Evolutionary conservation across 2,888 invertebrate species (phyloP).

Genomic region (Conus canariensis): DNA sequence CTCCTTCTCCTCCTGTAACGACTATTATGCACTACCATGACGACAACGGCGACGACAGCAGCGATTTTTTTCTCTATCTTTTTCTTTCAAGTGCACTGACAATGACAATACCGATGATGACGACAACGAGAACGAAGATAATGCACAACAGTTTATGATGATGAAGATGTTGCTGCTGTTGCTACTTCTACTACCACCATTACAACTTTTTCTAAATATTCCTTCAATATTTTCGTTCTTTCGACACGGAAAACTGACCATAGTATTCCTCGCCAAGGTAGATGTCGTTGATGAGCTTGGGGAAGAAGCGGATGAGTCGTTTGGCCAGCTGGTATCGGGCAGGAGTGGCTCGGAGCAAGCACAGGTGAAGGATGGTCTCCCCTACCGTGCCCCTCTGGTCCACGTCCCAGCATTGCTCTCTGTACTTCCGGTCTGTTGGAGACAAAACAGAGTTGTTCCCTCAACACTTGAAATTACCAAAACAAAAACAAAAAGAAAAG

Average conservation of each 20-base stretch:
- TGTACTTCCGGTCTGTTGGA: slow-evolving; percentile 82
- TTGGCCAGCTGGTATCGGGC: slow-evolving; percentile 96
- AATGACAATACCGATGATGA: too few relatives aligned
- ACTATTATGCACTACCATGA: too few relatives aligned
- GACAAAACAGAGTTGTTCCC: not conserved
- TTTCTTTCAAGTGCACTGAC: too few relatives aligned
- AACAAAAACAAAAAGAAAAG: too few relatives aligned
- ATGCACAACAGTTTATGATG: too few relatives aligned
- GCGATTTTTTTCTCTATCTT: too few relatives aligned
- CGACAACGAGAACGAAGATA: too few relatives aligned
- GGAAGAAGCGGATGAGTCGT: slow-evolving; percentile 92
- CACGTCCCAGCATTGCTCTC: slow-evolving; percentile 94
- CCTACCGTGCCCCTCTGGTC: slow-evolving; percentile 96
- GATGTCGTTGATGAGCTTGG: slow-evolving; percentile 96
- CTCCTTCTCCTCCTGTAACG: too few relatives aligned
- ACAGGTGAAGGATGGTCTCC: slow-evolving; percentile 95
- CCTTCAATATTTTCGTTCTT: not conserved
- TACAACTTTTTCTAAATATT: too few relatives aligned
- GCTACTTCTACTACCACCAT: too few relatives aligned
- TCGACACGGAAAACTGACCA: slow-evolving; percentile 82
- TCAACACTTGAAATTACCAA: slow-evolving; percentile 2
- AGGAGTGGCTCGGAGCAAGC: slow-evolving; percentile 93
- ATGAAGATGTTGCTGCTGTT: too few relatives aligned
- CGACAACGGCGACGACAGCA: too few relatives aligned
- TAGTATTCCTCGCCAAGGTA: slow-evolving; percentile 98